These are phyloP conservation scores for Percina caprodes DNA, from an alignment of 2,113 vertebrate species.

Conservation along the genomic window DNA sequence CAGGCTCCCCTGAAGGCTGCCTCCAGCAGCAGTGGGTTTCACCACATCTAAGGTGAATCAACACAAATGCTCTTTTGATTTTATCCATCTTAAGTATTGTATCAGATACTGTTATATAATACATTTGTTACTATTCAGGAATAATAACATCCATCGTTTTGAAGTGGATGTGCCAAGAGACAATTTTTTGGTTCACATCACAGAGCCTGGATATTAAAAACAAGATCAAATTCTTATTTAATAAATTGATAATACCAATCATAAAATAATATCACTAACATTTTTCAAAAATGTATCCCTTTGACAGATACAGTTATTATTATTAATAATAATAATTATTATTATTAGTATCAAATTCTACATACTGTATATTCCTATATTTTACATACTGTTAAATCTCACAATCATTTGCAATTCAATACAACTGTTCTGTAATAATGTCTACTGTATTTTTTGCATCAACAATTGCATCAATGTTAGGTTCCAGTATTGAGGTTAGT, in stretches of 20 bases:
- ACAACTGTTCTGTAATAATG: not conserved
- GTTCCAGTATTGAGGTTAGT: not conserved
- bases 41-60: constrained; percentile 59
- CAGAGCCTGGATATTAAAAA: not conserved
- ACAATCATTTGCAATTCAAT: not conserved
- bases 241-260: not conserved
- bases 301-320: not conserved
- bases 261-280: too few relatives aligned
- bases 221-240: not conserved
- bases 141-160: constrained; percentile 54
- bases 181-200: constrained; percentile 34
- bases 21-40: constrained; percentile 54
- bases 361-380: not conserved
- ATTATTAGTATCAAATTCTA: not conserved
- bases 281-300: not conserved
- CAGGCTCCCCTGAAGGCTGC: constrained; percentile 28
- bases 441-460: not conserved
- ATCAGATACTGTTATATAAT: constrained; percentile 50
- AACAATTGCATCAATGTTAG: not conserved
- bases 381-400: not conserved
- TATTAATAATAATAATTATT: too few relatives aligned
- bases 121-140: constrained; percentile 52
- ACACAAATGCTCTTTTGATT: constrained; percentile 48
- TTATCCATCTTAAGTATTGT: constrained; percentile 52
- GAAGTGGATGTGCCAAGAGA: constrained; percentile 20